These are phyloP conservation scores for Caenorhabditis sp. DNA, from an alignment of 2,888 invertebrate species.

Conservation along the genomic window DNA sequence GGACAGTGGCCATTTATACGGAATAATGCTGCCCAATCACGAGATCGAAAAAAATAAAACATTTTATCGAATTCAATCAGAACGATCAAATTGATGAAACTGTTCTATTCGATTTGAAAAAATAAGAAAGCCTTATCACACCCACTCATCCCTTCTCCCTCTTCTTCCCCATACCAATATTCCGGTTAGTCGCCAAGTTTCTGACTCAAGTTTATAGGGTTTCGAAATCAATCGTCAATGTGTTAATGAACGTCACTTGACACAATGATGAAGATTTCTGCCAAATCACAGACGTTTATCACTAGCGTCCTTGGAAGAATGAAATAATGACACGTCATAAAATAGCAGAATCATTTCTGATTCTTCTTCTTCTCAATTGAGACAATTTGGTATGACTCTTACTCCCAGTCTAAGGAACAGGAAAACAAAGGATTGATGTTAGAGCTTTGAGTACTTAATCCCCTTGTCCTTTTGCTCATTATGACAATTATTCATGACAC, in stretches of 20 bases:
- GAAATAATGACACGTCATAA: conserved; percentile 60
- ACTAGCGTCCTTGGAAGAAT: conserved; percentile 37
- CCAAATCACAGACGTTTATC: conserved; percentile 45
- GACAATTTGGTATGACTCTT: conserved; percentile 14
- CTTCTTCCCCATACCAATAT: conserved; percentile 26
- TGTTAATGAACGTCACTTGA: conserved; percentile 23
- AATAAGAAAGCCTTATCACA: conserved; percentile 29
- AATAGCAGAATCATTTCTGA: conserved; percentile 48
- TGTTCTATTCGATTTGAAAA: background rate
- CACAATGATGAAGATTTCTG: conserved; percentile 3
- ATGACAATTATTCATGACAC: conserved; percentile 61
- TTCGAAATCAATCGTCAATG: conserved; percentile 13
- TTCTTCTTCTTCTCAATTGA: conserved; percentile 8
- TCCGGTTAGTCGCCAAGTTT: conserved; percentile 35
- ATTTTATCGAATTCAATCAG: too few species aligned
- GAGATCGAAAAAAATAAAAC: too few species aligned
- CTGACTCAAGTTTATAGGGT: conserved; percentile 27
- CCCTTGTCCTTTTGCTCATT: conserved; percentile 41
- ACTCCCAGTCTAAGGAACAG: conserved; percentile 20
- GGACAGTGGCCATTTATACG: too few species aligned
- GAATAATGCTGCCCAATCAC: too few species aligned
- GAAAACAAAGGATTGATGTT: conserved; percentile 47
- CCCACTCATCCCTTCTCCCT: background rate
- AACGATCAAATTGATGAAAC: background rate
- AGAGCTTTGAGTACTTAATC: conserved; percentile 48